phyloP scores from a whole-genome alignment of 2,888 invertebrate species.

The Cephalotes varians region DNA sequence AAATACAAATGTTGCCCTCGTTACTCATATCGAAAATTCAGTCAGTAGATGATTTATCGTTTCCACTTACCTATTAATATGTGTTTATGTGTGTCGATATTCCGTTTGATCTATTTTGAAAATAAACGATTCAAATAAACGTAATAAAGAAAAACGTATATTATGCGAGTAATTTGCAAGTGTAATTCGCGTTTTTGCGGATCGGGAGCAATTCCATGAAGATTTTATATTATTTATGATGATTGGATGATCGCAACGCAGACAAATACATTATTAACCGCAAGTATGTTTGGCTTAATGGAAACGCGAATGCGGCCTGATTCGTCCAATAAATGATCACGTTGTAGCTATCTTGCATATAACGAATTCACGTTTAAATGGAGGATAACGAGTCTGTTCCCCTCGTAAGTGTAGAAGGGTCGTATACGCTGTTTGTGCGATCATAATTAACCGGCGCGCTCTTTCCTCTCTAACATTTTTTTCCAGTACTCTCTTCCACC shows the following conservation, averaged over 20 bases:
- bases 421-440: slow-evolving; percentile 48
- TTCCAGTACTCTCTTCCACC: background rate
- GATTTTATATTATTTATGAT: slow-evolving; percentile 33
- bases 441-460: slow-evolving; percentile 32
- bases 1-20: background rate
- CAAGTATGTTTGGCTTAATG: slow-evolving; percentile 25
- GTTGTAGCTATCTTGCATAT: slow-evolving; percentile 27
- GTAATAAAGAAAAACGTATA: background rate
- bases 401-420: slow-evolving; percentile 6
- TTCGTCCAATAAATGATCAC: slow-evolving; percentile 35
- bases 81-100: background rate
- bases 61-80: background rate
- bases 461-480: slow-evolving; percentile 28
- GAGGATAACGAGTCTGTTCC: slow-evolving; percentile 28
- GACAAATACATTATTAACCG: slow-evolving; percentile 34
- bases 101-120: background rate
- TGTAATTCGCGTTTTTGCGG: background rate
- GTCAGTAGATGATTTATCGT: background rate
- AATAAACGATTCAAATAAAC: slow-evolving; percentile 1
- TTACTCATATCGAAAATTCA: background rate
- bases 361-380: slow-evolving; percentile 43
- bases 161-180: slow-evolving; percentile 5
- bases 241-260: slow-evolving; percentile 7
- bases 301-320: slow-evolving; percentile 26
- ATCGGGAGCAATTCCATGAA: slow-evolving; percentile 8